A percentile compares a stretch with the other conserved stretches of the same genome.
phyloP scores from a whole-genome alignment of 1,140 invertebrate genomes.

The Anoplophora glabripennis region DNA sequence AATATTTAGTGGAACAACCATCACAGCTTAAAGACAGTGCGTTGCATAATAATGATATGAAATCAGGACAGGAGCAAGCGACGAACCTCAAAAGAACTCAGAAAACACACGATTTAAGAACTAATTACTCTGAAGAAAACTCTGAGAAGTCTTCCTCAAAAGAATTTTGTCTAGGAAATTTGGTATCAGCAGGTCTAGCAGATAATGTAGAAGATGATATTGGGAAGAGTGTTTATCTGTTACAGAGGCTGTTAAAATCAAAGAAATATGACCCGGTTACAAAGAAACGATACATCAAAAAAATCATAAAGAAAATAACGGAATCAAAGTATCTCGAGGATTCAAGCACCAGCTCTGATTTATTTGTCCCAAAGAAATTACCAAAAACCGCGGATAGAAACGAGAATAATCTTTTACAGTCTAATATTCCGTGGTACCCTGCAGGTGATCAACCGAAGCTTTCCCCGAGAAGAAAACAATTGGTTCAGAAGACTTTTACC shows the following conservation, averaged over 20 bases:
- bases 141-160: neutral
- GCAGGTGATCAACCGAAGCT: neutral
- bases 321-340: constrained; percentile 28
- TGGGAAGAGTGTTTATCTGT: constrained; percentile 31
- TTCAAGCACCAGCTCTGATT: constrained; percentile 29
- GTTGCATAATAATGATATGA: neutral
- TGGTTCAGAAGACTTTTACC: constrained; percentile 11
- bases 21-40: neutral
- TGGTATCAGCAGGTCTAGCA: neutral
- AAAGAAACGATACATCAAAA: constrained; percentile 41
- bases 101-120: neutral
- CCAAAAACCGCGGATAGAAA: constrained; percentile 6
- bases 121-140: neutral
- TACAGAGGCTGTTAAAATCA: constrained; percentile 41
- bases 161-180: neutral
- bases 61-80: neutral
- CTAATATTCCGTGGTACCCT: neutral
- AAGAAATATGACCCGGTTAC: constrained; percentile 41
- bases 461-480: constrained; percentile 1
- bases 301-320: constrained; percentile 38
- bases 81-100: constrained; percentile 7
- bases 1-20: constrained; percentile 22
- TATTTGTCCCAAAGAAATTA: constrained; percentile 27
- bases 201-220: constrained; percentile 21
- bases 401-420: neutral